Conservation (phyloP, 2,113 vertebrate species). For the Kobus ellipsiprymnus region DNA sequence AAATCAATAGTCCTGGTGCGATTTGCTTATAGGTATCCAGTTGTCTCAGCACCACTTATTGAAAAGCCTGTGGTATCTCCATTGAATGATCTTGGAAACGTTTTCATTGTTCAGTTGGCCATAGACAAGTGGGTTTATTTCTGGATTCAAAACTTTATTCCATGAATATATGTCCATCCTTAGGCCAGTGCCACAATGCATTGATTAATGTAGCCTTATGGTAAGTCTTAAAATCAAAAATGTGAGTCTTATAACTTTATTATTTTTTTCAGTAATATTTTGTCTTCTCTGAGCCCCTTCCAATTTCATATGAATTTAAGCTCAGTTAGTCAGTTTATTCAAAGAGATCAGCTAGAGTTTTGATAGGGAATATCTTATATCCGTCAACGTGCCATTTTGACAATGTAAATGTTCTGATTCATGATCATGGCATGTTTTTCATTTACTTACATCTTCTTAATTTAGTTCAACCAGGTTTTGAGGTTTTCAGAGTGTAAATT, state of each 20-base stretch:
- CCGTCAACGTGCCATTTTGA: neutral
- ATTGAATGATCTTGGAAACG: neutral
- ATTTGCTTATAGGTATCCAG: neutral
- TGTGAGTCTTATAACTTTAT: neutral
- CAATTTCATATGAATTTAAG: neutral
- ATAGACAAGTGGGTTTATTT: neutral
- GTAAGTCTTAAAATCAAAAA: neutral
- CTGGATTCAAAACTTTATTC: neutral
- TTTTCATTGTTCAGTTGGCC: neutral
- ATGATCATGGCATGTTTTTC: neutral
- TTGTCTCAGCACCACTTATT: neutral
- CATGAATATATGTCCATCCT: neutral
- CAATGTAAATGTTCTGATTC: neutral
- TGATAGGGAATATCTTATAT: neutral
- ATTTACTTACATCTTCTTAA: neutral
- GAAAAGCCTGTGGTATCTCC: neutral
- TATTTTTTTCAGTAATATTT: neutral
- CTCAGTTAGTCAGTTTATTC: neutral
- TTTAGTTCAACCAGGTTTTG: neutral
- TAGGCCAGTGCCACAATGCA: neutral
- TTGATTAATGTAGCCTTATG: neutral
- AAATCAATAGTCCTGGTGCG: neutral
- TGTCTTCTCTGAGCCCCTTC: neutral
- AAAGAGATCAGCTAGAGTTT: neutral
- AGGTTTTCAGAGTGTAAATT: neutral